Evolutionary conservation across 2,113 vertebrate species (phyloP), one percentile per base, ranked within the genome.

Genomic region (Nyctereutes procyonoides): DNA sequence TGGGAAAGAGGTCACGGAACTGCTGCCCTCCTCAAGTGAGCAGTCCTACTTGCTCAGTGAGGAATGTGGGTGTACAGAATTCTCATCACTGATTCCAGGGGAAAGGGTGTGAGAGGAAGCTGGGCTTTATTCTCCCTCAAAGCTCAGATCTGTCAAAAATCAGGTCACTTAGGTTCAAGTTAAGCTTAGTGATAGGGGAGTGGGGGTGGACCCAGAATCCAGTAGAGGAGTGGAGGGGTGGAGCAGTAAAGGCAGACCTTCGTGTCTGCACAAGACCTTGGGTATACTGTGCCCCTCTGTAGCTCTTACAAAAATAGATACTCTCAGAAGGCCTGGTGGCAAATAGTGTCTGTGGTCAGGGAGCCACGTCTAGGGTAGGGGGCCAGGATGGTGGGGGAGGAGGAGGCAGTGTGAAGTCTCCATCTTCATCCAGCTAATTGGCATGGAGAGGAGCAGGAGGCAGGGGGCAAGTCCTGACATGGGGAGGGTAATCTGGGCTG

Each of bases 401-500:
- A 96, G 80, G 28, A 77, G 74, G 79, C 79, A 86, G 58, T 90
- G 22, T 93, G 51, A 96, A 69, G 28, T 85, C 60, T 93, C 35
- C 62, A 43, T 85, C 69, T 86, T 9, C 2, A 93, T 48, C 65
- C 43, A 83, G 84, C 55, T 97, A 92, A 95, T 69, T 93, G 89
- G 89, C 71, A 79, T 65, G 48, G 76, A 32, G 28, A 28, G n/a
- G 48, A 69, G 32, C 82, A 73, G 83, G 53, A 80, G 58, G 90
- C 15, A 60, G 62, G 13, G 63, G 92, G 73, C 97, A 95, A 95
- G 97, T 90, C 55, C 77, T 79, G 71, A 93, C 98, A 62, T 3
- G 90, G 55, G 56, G 53, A 93, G 30, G 85, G 48, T 79, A 92
- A 95, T 51, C 80, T 77, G 79, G 92, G 53, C 51, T 92, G n/a